These are phyloP conservation scores for Engystomops pustulosus DNA, from an alignment of 2,113 vertebrate species.

Conservation along the genomic window DNA sequence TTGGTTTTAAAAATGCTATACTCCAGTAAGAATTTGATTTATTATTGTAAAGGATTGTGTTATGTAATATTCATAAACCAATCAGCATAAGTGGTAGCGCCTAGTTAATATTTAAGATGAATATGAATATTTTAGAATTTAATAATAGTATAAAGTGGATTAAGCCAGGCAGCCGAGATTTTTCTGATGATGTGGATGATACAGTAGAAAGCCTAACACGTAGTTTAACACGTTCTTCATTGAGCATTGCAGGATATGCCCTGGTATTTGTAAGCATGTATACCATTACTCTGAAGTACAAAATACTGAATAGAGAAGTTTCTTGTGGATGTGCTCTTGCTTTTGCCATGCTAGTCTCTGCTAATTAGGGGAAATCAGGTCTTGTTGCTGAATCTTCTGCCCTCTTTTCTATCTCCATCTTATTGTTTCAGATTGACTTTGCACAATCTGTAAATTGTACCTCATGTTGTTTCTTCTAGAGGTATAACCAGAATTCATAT, in stretches of 20 bases:
- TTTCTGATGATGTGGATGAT: not conserved
- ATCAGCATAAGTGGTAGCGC: constrained; percentile 20
- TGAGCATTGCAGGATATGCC: not conserved
- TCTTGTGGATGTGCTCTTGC: no score
- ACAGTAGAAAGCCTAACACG: not conserved
- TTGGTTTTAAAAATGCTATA: not conserved
- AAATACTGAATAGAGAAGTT: not conserved
- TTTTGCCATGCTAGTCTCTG: no score
- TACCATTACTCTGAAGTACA: not conserved
- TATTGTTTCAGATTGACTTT: no score
- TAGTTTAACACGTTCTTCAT: not conserved
- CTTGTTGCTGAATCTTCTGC: no score
- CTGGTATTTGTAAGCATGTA: not conserved
- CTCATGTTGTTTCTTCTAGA: no score
- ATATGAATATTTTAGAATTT: constrained; percentile 43
- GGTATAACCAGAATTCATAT: no score
- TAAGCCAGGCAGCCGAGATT: not conserved
- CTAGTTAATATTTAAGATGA: constrained; percentile 38
- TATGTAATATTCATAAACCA: constrained; percentile 22
- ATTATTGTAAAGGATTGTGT: not conserved
- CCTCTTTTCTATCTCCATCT: no score
- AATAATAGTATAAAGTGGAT: constrained; percentile 11
- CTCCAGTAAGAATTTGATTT: not conserved
- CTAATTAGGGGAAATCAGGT: no score
- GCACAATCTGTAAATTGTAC: no score